These are phyloP conservation scores for Drosophila quasianomalipes DNA, from an alignment of 2,888 invertebrate species.

Conservation along the genomic window DNA sequence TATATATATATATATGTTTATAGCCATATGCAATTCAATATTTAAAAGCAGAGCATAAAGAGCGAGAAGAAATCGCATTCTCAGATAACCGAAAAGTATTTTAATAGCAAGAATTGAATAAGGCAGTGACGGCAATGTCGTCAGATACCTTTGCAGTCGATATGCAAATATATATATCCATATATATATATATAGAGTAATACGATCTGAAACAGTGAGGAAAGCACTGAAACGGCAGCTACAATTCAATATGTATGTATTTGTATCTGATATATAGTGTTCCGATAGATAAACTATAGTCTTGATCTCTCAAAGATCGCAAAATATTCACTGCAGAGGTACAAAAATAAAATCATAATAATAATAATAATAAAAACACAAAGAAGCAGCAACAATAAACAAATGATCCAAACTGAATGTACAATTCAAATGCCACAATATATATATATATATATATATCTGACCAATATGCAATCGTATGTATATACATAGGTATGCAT, in stretches of 20 bases:
- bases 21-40: slow-evolving; percentile 24
- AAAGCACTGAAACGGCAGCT: neutral
- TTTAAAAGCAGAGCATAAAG: slow-evolving; percentile 9
- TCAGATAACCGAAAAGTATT: slow-evolving; percentile 32
- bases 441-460: slow-evolving; percentile 52
- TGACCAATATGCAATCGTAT: slow-evolving; percentile 73
- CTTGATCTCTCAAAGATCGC: neutral
- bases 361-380: neutral
- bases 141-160: slow-evolving; percentile 23
- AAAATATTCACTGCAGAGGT: slow-evolving; percentile 9
- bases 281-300: neutral
- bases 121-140: slow-evolving; percentile 26
- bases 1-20: neutral
- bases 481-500: slow-evolving; percentile 9
- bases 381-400: slow-evolving; percentile 48
- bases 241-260: neutral
- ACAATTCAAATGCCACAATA: slow-evolving; percentile 78
- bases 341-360: neutral
- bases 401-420: slow-evolving; percentile 68
- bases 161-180: neutral
- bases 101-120: slow-evolving; percentile 7
- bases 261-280: neutral
- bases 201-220: neutral
- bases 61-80: slow-evolving; percentile 15
- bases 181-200: neutral